These are phyloP conservation scores for Rhamnusium bicolor DNA, from an alignment of 2,888 invertebrate genomes.

Conservation along the genomic window DNA sequence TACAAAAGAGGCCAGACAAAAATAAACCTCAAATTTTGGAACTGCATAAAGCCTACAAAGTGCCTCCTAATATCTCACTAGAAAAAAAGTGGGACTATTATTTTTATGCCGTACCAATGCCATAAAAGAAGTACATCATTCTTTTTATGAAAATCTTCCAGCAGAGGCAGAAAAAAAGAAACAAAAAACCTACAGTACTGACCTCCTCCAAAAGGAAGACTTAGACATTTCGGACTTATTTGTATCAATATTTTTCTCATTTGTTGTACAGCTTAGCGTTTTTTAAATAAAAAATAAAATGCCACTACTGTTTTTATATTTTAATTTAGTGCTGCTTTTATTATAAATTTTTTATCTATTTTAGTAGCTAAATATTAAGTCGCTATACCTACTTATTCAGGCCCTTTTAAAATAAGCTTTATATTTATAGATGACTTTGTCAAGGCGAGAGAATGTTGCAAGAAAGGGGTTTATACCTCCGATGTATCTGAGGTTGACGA, in stretches of 20 bases:
- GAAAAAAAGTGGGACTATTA: neutral
- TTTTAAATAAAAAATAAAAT: neutral
- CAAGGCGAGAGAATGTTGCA: too few relatives aligned
- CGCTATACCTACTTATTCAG: too few relatives aligned
- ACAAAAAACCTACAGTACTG: neutral
- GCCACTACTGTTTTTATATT: neutral
- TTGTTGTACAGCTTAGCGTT: neutral
- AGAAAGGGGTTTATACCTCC: too few relatives aligned
- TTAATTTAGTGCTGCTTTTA: neutral
- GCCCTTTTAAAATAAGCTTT: too few relatives aligned
- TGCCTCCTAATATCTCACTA: neutral
- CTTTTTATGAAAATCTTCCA: neutral
- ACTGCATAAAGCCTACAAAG: neutral
- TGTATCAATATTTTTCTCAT: neutral
- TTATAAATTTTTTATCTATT: neutral
- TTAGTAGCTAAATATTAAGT: neutral
- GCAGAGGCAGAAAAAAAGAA: neutral
- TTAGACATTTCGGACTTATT: neutral
- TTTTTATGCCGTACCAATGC: neutral
- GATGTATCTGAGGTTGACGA: too few relatives aligned
- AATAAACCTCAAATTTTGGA: neutral
- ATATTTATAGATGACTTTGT: too few relatives aligned
- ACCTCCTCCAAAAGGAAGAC: neutral
- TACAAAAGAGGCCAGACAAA: neutral
- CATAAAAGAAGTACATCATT: neutral